These are phyloP conservation scores for Oxyruncus cristatus DNA, from an alignment of 2,113 vertebrate species.

Conservation along the genomic window DNA sequence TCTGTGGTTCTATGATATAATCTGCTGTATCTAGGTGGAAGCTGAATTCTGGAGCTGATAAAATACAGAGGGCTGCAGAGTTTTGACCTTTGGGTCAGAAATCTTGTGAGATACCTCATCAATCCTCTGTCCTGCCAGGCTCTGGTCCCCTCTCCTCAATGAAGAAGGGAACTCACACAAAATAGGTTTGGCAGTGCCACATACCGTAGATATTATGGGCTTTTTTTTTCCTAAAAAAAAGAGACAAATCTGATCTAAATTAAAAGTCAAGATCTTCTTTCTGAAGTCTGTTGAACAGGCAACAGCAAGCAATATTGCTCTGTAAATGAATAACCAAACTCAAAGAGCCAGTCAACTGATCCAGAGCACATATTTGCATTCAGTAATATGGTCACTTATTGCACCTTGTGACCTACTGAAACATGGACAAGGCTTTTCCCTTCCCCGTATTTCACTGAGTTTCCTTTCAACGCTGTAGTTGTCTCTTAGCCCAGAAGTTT, in stretches of 20 bases:
- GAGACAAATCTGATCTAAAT: neutral
- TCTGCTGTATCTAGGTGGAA: neutral
- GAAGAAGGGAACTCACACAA: neutral
- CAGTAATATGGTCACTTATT: neutral
- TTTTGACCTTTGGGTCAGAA: neutral
- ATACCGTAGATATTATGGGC: neutral
- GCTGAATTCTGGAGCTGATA: neutral
- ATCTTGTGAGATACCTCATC: neutral
- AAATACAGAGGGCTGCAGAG: neutral
- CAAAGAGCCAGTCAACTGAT: neutral
- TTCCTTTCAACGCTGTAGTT: neutral
- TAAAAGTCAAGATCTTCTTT: neutral
- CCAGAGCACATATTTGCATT: slow-evolving; percentile 35
- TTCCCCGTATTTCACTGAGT: neutral
- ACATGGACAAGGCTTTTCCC: neutral
- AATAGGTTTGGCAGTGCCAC: neutral
- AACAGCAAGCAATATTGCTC: neutral
- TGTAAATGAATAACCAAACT: slow-evolving; percentile 23
- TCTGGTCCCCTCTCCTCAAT: neutral
- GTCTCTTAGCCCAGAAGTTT: neutral
- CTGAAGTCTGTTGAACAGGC: neutral
- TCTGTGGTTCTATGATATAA: neutral
- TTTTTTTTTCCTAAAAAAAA: neutral
- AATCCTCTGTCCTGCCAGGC: neutral
- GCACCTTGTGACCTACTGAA: neutral